Conservation (phyloP, 2,797 vertebrate genomes). For the Microchirus variegatus region DNA sequence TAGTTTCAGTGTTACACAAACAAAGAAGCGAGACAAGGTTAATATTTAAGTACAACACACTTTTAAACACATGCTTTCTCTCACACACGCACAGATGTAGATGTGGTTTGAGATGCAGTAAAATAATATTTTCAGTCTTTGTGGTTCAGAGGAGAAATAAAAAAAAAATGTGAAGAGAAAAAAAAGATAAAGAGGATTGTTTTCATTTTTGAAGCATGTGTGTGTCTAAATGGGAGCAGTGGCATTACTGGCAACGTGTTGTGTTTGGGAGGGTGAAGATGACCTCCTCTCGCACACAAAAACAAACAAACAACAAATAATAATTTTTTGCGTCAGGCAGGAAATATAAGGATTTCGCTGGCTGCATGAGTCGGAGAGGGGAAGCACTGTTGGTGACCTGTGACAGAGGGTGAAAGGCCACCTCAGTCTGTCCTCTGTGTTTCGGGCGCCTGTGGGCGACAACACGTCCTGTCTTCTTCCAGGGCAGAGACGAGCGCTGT, state of each 20-base stretch:
- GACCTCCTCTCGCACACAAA: slow-evolving; percentile 13
- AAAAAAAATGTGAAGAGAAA: neutral
- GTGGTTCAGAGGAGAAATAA: too few relatives aligned
- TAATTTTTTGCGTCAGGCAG: too few relatives aligned
- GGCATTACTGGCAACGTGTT: slow-evolving; percentile 56
- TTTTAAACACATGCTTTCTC: too few relatives aligned
- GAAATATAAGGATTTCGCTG: too few relatives aligned
- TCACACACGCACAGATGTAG: neutral
- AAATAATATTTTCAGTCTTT: neutral
- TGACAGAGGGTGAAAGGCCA: slow-evolving; percentile 57
- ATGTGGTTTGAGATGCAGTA: neutral
- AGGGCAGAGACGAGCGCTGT: neutral
- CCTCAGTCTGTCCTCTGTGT: slow-evolving; percentile 43
- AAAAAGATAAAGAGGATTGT: neutral
- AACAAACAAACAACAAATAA: slow-evolving; percentile 19
- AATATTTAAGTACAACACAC: slow-evolving; percentile 36
- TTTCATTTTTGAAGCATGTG: neutral
- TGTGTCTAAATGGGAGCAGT: slow-evolving; percentile 39
- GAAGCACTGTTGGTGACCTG: slow-evolving; percentile 55
- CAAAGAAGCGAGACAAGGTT: slow-evolving; percentile 18
- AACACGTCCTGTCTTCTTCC: slow-evolving; percentile 38
- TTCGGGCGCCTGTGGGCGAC: slow-evolving; percentile 12
- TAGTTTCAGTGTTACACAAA: slow-evolving; percentile 17
- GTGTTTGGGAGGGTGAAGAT: slow-evolving; percentile 59
- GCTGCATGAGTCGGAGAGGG: slow-evolving; percentile 27